Evolutionary conservation across 2,797 vertebrate species (phyloP), one percentile per base, ranked within the genome.

Genomic region (Fringilla coelebs): DNA sequence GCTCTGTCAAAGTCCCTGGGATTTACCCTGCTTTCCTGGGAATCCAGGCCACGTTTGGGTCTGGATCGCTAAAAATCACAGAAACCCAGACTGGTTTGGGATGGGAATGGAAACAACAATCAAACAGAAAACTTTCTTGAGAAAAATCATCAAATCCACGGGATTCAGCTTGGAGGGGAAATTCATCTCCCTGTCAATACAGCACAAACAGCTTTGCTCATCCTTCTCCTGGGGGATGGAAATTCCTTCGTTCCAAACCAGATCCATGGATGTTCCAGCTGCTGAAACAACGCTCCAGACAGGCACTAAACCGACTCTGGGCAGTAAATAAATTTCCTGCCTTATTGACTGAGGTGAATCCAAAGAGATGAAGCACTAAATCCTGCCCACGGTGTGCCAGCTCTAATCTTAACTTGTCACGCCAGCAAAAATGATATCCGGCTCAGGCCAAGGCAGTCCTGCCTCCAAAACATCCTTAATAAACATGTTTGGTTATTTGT

Each of bases 311-410:
- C 82, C 29, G 25, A 54, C 74, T 88, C 90, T 32, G 86, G 75
- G 62, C 83, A 96, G 61, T 76, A 96, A 95, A 90, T 78, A 90
- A 93, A 96, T 94, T 73, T 57, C 78, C 67, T 89, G 77, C 58
- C 66, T 88, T 82, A 75, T 41, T 90, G 70, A 96, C 83, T 91
- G 93, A 94, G 90, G 94, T 73, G 95, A 79, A 96, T 57, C 78
- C 79, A 40, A 83, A 88, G 89, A 93, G 87, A 84, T 45, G 93
- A 67, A 81, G 75, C 73, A 55, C 76, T 90, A 92, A 95, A 93
- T 93, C 75, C 85, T 95, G 86, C 79, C 87, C 70, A 2, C 13
- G 48, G 72, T 43, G 5, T 18, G 36, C 70, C 76, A 41, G 43
- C 62, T 70, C 58, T 60, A 14, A 82, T 51, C 94, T 80, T 4